Conservation (phyloP, 2,113 vertebrate genomes). For the Gadus chalcogrammus region DNA sequence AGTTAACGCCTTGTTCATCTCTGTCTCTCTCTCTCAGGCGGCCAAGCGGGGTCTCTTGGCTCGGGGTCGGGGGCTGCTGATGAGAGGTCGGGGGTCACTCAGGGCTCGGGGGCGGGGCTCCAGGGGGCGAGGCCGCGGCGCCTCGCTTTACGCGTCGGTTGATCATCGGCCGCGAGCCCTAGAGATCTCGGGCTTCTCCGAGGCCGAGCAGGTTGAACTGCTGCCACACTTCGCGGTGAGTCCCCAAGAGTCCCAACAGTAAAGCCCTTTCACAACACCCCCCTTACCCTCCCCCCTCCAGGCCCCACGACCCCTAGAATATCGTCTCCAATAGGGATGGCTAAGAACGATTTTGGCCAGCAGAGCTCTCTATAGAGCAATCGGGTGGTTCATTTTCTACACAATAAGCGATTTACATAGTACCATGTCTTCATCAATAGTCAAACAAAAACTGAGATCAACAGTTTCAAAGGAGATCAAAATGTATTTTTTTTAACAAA, state of each 20-base stretch:
- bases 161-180: slow-evolving; percentile 90
- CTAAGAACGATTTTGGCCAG: too few relatives aligned
- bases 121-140: slow-evolving; percentile 82
- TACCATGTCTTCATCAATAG: too few relatives aligned
- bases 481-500: too few relatives aligned
- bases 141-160: slow-evolving; percentile 81
- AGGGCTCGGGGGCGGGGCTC: slow-evolving; percentile 81
- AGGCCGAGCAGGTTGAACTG: slow-evolving; percentile 85
- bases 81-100: slow-evolving; percentile 78
- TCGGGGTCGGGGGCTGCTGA: slow-evolving; percentile 78
- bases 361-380: too few relatives aligned
- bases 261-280: neutral
- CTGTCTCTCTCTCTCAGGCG: slow-evolving; percentile 67
- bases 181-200: slow-evolving; percentile 86
- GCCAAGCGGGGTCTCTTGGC: slow-evolving; percentile 92
- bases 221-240: slow-evolving; percentile 97
- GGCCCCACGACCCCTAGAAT: neutral
- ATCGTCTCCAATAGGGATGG: too few relatives aligned
- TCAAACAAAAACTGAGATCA: too few relatives aligned
- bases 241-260: slow-evolving; percentile 23
- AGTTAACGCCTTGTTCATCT: neutral
- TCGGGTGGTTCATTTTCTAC: too few relatives aligned
- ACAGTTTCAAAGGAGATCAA: too few relatives aligned
- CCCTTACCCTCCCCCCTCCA: neutral
- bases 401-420: too few relatives aligned